Base-by-base conservation (phyloP, 2,113 vertebrate species). In the Colaptes auratus region DNA sequence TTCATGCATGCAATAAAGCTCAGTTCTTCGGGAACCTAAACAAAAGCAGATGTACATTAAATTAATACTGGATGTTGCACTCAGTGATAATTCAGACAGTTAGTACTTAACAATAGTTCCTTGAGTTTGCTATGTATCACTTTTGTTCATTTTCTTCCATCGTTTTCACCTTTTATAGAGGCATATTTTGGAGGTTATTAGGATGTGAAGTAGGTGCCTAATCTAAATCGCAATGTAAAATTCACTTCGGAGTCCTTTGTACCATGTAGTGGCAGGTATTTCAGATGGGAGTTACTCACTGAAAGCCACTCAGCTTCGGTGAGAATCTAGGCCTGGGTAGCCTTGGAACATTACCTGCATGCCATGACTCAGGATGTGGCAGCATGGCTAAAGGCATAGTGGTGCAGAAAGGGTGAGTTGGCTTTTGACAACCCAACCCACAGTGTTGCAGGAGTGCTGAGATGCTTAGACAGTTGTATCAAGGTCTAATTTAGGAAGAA, bases 311-410 rank as follows among this genome's bases (percentile, higher is more conserved):
- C 2, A 1, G 9, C 53, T 82, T 75, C 8, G 11, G 28, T 4
- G 2, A 20, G 36, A 50, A 19, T 15, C 15, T 25, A 55, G 28
- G 36, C 33, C 23, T 73, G 74, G 30, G 16, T 21, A 86, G 18
- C 15, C 58, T 33, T 42, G n/a, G 33, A 83, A 12, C 1, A 0
- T 12, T 12, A 19, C 7, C 19, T 70, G 28, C 2, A 1, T 6
- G 5, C 1, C 1, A 3, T 1, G 1, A 27, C 27, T n/a, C 2
- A 0, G 24, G 36, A 10, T 2, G 3, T 9, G 1, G 25, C 36
- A 53, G 16, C 50, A 71, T 55, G 27, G 20, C 66, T 71, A 21
- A 79, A 18, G 35, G 35, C 61, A 10, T 7, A 9, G 7, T 9
- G 8, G 28, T 66, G n/a, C 28, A 30, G 60, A 18, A 23, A 12